A percentile compares a stretch with the other conserved stretches of the same genome.
These are phyloP conservation scores for Heliconius hermathena DNA, from an alignment of 1,140 invertebrate species.

Conservation along the genomic window DNA sequence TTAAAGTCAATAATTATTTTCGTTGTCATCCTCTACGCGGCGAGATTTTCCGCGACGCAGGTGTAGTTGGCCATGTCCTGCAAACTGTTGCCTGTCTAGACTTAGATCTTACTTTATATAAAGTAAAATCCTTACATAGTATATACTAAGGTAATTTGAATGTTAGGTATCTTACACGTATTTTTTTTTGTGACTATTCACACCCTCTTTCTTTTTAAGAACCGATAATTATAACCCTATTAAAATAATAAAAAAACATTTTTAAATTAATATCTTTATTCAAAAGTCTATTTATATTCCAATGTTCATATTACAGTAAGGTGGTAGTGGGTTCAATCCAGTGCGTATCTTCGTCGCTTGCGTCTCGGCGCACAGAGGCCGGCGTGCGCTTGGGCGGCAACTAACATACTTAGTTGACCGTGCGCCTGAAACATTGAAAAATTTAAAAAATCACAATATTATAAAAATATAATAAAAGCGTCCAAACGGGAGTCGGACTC, in stretches of 20 bases:
- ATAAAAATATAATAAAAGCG: too few relatives aligned
- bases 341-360: conserved; percentile 49
- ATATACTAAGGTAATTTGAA: not conserved
- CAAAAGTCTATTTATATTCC: too few relatives aligned
- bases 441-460: not conserved
- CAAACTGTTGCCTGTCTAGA: conserved; percentile 62
- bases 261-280: too few relatives aligned
- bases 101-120: conserved; percentile 6
- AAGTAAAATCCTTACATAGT: too few relatives aligned
- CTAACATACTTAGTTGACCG: conserved; percentile 61
- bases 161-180: not conserved
- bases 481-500: too few relatives aligned
- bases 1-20: too few relatives aligned
- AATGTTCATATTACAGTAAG: too few relatives aligned
- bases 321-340: conserved; percentile 5
- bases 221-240: too few relatives aligned
- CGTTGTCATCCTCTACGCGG: conserved; percentile 86
- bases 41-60: conserved; percentile 97
- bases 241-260: too few relatives aligned
- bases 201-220: too few relatives aligned
- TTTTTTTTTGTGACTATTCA: not conserved
- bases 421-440: conserved; percentile 46
- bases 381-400: conserved; percentile 70
- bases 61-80: conserved; percentile 97
- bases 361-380: conserved; percentile 55